Percentiles rank a stretch among this genome's conserved stretches.
Evolutionary conservation across 2,797 vertebrate species (phyloP).

Genomic region (Lates japonicus): DNA sequence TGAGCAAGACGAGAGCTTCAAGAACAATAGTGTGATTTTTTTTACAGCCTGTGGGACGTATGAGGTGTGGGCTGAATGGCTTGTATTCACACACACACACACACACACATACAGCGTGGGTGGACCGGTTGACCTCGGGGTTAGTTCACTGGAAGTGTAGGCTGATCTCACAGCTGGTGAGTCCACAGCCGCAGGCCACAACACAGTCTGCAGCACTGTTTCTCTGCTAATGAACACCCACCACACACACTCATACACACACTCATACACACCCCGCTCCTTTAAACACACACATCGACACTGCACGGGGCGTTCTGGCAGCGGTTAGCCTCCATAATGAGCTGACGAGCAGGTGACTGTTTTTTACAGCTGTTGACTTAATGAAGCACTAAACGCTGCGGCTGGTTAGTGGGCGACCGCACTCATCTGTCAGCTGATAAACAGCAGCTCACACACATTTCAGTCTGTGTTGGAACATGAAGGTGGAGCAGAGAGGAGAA

Average conservation of each 20-base stretch:
- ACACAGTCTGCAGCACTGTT: neutral
- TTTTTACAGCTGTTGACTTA: neutral
- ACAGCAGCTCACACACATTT: neutral
- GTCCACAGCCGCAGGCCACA: slow-evolving; percentile 24
- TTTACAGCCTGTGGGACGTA: slow-evolving; percentile 11
- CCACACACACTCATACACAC: neutral
- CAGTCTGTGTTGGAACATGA: neutral
- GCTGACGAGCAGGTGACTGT: neutral
- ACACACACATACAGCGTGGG: slow-evolving; percentile 41
- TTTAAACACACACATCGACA: neutral
- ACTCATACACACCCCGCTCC: neutral
- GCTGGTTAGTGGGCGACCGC: neutral
- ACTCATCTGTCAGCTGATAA: neutral
- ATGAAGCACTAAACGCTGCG: slow-evolving; percentile 1
- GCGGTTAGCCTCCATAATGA: neutral
- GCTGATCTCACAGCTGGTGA: slow-evolving; percentile 44
- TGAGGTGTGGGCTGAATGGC: slow-evolving; percentile 60
- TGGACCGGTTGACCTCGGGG: slow-evolving; percentile 31
- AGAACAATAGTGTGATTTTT: slow-evolving; percentile 61
- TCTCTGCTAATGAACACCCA: neutral
- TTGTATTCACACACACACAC: slow-evolving; percentile 47
- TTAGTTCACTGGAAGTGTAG: slow-evolving; percentile 51
- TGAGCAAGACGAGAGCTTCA: neutral
- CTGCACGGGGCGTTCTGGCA: neutral
- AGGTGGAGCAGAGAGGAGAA: neutral